These are phyloP conservation scores for Darevskia mixta DNA, from an alignment of 2,797 vertebrate genomes.

Conservation along the genomic window DNA sequence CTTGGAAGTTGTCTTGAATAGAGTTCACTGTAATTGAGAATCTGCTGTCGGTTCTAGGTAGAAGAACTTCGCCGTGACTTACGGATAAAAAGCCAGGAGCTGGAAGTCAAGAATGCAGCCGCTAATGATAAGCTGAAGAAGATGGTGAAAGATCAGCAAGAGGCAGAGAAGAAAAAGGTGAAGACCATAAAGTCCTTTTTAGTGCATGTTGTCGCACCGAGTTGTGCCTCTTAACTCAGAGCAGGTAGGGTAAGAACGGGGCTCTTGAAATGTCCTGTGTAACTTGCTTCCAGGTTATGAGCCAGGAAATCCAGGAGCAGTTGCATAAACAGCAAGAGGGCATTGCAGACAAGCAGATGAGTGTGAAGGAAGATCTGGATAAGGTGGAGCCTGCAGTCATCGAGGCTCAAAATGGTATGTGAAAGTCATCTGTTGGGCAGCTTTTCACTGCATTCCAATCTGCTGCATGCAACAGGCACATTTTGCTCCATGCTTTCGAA, in stretches of 20 bases:
- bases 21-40: not conserved
- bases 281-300: conserved; percentile 89
- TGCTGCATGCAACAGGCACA: not conserved
- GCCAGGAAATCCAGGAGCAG: conserved; percentile 98
- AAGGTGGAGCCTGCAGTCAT: conserved; percentile 98
- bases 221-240: not conserved
- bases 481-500: not conserved
- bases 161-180: conserved; percentile 99
- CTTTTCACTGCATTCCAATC: not conserved
- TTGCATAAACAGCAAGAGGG: conserved; percentile 97
- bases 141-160: conserved; percentile 99
- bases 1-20: not conserved
- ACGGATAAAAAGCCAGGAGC: conserved; percentile 97
- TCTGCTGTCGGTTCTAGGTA: conserved; percentile 79
- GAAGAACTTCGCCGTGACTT: conserved; percentile 96
- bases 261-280: conserved; percentile 3
- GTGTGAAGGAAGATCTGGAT: conserved; percentile 94
- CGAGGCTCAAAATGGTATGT: conserved; percentile 96
- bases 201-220: not conserved
- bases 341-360: conserved; percentile 97
- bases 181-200: not conserved
- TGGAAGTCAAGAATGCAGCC: conserved; percentile 97
- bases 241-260: too few relatives aligned
- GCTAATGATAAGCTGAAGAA: conserved; percentile 99
- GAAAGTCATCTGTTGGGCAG: not conserved